phyloP scores from a whole-genome alignment of 1,140 invertebrate genomes.

The Papilio aristodemus region DNA sequence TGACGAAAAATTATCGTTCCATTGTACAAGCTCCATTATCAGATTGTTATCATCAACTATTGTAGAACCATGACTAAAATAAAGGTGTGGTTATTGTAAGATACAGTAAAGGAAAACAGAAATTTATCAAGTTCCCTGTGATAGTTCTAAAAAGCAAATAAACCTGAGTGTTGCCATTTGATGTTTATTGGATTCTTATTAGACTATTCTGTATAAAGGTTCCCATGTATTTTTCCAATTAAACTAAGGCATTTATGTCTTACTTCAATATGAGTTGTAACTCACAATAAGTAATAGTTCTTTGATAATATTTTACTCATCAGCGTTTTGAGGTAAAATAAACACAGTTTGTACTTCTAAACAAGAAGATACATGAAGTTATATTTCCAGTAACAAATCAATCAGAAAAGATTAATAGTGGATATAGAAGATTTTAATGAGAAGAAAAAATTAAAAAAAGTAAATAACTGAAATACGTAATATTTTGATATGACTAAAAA shows the following conservation, averaged over 20 bases:
- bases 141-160: not conserved
- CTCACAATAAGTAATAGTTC: too few relatives aligned
- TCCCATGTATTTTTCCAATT: not conserved
- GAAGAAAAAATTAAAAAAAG: too few relatives aligned
- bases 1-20: conserved; percentile 47
- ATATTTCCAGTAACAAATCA: too few relatives aligned
- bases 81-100: not conserved
- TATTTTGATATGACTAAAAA: not conserved
- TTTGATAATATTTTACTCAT: too few relatives aligned
- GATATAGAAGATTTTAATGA: too few relatives aligned
- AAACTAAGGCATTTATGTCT: too few relatives aligned
- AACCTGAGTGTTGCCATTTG: not conserved
- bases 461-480: not conserved
- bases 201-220: not conserved
- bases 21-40: conserved; percentile 26
- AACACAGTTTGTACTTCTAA: too few relatives aligned
- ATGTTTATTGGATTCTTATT: not conserved
- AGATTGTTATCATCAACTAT: conserved; percentile 23
- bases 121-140: conserved; percentile 15
- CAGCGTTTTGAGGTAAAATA: too few relatives aligned
- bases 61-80: conserved; percentile 20
- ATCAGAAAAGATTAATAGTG: too few relatives aligned
- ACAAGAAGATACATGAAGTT: too few relatives aligned
- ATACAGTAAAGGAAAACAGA: conserved; percentile 19
- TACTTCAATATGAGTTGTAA: too few relatives aligned